Base-by-base conservation (phyloP, 2,888 invertebrate species). In the Amblyjoppa proteus region DNA sequence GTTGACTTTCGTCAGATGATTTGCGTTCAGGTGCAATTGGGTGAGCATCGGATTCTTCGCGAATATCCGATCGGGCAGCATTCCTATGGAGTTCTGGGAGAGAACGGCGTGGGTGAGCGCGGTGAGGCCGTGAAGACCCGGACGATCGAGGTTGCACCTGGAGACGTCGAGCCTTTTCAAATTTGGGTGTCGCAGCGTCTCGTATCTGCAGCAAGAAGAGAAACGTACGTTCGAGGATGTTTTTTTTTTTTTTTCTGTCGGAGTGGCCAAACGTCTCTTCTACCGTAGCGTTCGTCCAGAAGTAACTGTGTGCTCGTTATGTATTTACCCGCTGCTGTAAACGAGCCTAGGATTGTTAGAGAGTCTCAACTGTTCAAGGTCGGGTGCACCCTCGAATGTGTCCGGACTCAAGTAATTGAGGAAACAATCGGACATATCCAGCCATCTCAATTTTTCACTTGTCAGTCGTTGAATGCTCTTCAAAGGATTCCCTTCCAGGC, bases 21-120 rank as follows among this genome's bases (percentile, higher is more conserved):
- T 97, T 64, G 95, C 95, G 0, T 97, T 96, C 56, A 97, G 92
- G 91, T 96, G 96, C 20, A 97, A 91, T 79, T 95, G 93, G 89
- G 96, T 95, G 64, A 97, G 91, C 87, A 95, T 94, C 3, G 95
- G 94, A 90, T 96, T 97, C 89, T 96, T 96, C 0, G 92, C 90
- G 92, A 97, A 97, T 88, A 95, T 96, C 81, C 95, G 94, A 71
- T 95, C 95, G 13, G 94, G 95, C 9, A 97, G 92, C 58, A 94
- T 94, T 86, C 96, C 94, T 68, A 97, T 94, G 92, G 96, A 95
- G 89, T 97, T 97, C 66, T 96, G 96, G 61, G 95, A 95, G 7
- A 97, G 91, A 56, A 96, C 94, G 2, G 95, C 95, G 86, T 95
- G 95, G 53, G 94, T 95, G 28, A 97, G 92, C 89, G 95, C 95